These are phyloP conservation scores for Euwallacea similis DNA, from an alignment of 1,140 invertebrate genomes.

Conservation along the genomic window DNA sequence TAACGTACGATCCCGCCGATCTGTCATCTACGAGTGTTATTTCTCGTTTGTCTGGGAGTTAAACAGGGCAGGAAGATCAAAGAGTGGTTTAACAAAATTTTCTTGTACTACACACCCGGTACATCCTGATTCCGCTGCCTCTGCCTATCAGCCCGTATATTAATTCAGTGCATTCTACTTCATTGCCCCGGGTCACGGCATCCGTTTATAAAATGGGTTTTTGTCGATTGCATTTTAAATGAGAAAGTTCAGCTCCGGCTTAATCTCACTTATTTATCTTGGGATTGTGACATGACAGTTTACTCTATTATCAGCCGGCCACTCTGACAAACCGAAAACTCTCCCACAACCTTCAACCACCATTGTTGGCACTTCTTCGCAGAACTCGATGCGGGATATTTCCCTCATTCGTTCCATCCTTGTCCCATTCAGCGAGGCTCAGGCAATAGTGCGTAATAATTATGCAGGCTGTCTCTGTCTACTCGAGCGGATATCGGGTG, in stretches of 20 bases:
- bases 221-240: conserved; percentile 35
- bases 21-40: too few species aligned
- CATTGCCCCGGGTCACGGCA: conserved; percentile 39
- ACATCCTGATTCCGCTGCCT: too few species aligned
- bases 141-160: conserved; percentile 31
- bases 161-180: conserved; percentile 38
- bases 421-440: not conserved
- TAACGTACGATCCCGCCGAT: too few species aligned
- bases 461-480: conserved; percentile 17
- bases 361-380: conserved; percentile 36
- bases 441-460: conserved; percentile 7
- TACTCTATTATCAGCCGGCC: not conserved
- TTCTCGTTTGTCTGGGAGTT: too few species aligned
- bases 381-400: conserved; percentile 34
- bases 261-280: conserved; percentile 34
- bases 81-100: too few species aligned
- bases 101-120: too few species aligned
- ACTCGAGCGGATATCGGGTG: conserved; percentile 34
- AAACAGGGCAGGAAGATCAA: too few species aligned
- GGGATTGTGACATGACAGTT: not conserved
- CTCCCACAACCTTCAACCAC: conserved; percentile 34
- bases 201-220: conserved; percentile 36
- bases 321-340: conserved; percentile 19
- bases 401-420: conserved; percentile 19
- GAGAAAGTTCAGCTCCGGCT: conserved; percentile 30